Conservation (phyloP, 1,140 invertebrate species). For the Oppia nitens region DNA sequence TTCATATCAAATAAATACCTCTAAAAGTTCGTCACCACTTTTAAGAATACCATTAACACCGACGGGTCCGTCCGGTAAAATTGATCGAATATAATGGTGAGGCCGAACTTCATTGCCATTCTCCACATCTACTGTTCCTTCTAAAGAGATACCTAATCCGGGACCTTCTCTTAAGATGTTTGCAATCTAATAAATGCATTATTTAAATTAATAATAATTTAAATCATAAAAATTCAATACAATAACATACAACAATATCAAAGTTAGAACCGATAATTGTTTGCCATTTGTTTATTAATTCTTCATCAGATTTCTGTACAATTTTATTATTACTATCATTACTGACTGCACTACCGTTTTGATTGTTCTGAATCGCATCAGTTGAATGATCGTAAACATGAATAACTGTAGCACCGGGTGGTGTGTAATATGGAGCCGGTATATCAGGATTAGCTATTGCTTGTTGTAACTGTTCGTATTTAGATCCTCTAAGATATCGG, state of each 20-base stretch:
- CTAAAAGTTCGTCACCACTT: conserved; percentile 75
- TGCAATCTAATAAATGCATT: conserved; percentile 40
- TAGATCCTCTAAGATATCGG: conserved; percentile 77
- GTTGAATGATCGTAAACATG: conserved; percentile 1
- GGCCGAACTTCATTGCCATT: conserved; percentile 71
- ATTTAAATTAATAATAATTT: conserved; percentile 2
- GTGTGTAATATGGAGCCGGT: background rate
- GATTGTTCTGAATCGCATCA: background rate
- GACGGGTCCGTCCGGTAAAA: conserved; percentile 82
- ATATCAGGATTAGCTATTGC: background rate
- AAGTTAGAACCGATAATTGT: conserved; percentile 61
- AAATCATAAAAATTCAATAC: background rate
- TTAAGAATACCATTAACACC: conserved; percentile 59
- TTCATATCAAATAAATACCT: conserved; percentile 33
- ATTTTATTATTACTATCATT: background rate
- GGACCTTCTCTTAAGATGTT: conserved; percentile 65
- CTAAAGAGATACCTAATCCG: conserved; percentile 83
- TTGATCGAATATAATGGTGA: conserved; percentile 82
- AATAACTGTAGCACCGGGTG: conserved; percentile 8
- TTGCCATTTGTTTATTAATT: conserved; percentile 48
- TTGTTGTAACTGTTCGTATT: conserved; percentile 47
- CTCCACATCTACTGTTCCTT: conserved; percentile 89
- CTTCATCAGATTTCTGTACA: background rate
- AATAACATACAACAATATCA: conserved; percentile 57
- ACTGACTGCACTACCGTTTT: background rate